Base-by-base conservation (phyloP, 2,797 vertebrate species). In the Poeciliopsis turneri region DNA sequence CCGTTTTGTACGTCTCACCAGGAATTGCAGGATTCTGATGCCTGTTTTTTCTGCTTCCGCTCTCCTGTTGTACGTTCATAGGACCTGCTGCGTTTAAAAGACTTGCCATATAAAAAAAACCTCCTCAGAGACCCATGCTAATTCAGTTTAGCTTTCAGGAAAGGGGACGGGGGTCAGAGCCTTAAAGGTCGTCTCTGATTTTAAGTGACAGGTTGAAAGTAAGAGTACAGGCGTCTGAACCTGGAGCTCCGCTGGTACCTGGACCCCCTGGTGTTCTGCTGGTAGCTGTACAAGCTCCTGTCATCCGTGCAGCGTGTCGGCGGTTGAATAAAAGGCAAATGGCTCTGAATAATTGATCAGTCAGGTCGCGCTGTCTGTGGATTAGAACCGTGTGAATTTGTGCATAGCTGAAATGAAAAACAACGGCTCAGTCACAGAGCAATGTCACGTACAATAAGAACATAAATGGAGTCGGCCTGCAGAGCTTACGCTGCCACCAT, bases 201-300 rank as follows among this genome's bases (percentile, higher is more conserved):
- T 87, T 87, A 87, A 92, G 92, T 95, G 96, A 96, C 95, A 95
- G 88, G 85, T 81, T 84, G 90, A 92, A 95, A 96, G 94, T 87
- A 86, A 82, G 88, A 88, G 90, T 90, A 77, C 90, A 86, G 88
- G 83, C 75, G 55, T 82, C 75, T 87, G 86, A 93, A 93, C 88
- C 90, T 84, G 88, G 78, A 83, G 82, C 90, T 91, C 92, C 88
- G 25, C 80, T 78, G 90, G 92, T 93, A 84, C 91, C 85, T 20
- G 59, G 85, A 85, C 89, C 91, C 88, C 90, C 88, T 76, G 86
- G 78, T 91, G 92, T 75, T 70, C 86, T 90, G 72, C 78, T 78
- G 8, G 85, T 92, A 39, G 84, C 78, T 87, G 87, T 92, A 87
- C 71, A 78, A 88, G 92, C 89, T 90, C 85, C 78, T 78, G 88